Evolutionary conservation across 2,888 invertebrate species (phyloP).

Genomic region (Ditylenchus weischeri): DNA sequence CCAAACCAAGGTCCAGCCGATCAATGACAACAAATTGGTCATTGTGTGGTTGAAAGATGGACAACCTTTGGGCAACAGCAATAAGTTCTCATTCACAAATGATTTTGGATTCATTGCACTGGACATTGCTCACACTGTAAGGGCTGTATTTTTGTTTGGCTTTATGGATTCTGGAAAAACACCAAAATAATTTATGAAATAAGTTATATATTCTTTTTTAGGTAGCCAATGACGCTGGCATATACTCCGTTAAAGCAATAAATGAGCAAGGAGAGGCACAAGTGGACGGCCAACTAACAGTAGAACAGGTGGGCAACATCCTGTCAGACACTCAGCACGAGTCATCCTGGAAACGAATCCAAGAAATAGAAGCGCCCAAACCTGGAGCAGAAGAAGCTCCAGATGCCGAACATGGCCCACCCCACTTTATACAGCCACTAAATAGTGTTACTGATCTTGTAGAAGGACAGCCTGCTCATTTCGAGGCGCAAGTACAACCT

Average conservation of each 20-base stretch:
- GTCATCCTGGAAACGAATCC: slow-evolving; percentile 60
- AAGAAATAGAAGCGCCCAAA: slow-evolving; percentile 74
- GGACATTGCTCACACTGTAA: slow-evolving; percentile 80
- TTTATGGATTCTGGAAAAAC: neutral
- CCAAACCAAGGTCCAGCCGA: slow-evolving; percentile 86
- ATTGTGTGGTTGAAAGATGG: slow-evolving; percentile 74
- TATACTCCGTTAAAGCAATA: slow-evolving; percentile 66
- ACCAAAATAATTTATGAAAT: too few relatives aligned
- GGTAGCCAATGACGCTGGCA: slow-evolving; percentile 43
- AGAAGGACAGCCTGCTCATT: slow-evolving; percentile 90
- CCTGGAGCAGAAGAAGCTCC: slow-evolving; percentile 43
- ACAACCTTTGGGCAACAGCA: slow-evolving; percentile 50
- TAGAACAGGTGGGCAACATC: slow-evolving; percentile 41
- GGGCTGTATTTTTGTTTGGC: neutral
- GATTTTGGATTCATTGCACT: slow-evolving; percentile 63
- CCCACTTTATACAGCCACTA: slow-evolving; percentile 83
- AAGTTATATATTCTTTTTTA: neutral
- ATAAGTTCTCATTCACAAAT: slow-evolving; percentile 43
- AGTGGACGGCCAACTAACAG: slow-evolving; percentile 45
- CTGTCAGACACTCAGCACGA: slow-evolving; percentile 86
- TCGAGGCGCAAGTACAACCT: slow-evolving; percentile 80
- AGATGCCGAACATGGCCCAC: slow-evolving; percentile 68
- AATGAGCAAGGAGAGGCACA: slow-evolving; percentile 52
- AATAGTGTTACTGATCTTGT: slow-evolving; percentile 76
- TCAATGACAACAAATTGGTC: slow-evolving; percentile 76